Evolutionary conservation across 2,888 invertebrate species (phyloP).

Genomic region (Pollenia labialis): DNA sequence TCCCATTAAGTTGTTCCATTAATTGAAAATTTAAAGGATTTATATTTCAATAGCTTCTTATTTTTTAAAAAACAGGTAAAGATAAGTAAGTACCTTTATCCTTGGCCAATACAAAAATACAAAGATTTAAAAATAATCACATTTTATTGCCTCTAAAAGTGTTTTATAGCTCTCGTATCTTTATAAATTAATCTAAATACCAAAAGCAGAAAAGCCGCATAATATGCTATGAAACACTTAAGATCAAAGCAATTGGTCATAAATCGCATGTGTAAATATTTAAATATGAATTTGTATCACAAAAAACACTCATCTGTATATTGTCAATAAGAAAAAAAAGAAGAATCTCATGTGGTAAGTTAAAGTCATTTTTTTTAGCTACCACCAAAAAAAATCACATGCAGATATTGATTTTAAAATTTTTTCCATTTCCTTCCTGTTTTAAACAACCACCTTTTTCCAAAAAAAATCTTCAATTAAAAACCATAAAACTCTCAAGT

Average conservation of each 20-base stretch:
- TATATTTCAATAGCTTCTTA: not conserved
- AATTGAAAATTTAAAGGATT: not conserved
- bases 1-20: no score
- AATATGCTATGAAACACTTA: slow-evolving; percentile 51
- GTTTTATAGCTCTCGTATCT: not conserved
- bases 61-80: slow-evolving; percentile 6
- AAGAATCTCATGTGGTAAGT: slow-evolving; percentile 36
- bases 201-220: slow-evolving; percentile 16
- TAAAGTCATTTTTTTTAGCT: slow-evolving; percentile 15
- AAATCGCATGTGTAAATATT: slow-evolving; percentile 73
- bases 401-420: not conserved
- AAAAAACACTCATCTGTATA: slow-evolving; percentile 27
- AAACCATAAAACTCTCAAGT: slow-evolving; percentile 63
- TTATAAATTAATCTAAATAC: slow-evolving; percentile 14
- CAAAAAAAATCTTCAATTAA: slow-evolving; percentile 59
- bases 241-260: slow-evolving; percentile 74
- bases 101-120: not conserved
- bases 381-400: slow-evolving; percentile 1
- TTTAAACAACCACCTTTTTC: slow-evolving; percentile 60
- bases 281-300: slow-evolving; percentile 48
- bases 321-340: not conserved
- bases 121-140: slow-evolving; percentile 27
- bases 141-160: slow-evolving; percentile 39
- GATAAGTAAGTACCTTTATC: no score
- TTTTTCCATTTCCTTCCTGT: slow-evolving; percentile 50